Base-by-base conservation (phyloP, 2,797 vertebrate species). In the Halcyon smyrnensis region DNA sequence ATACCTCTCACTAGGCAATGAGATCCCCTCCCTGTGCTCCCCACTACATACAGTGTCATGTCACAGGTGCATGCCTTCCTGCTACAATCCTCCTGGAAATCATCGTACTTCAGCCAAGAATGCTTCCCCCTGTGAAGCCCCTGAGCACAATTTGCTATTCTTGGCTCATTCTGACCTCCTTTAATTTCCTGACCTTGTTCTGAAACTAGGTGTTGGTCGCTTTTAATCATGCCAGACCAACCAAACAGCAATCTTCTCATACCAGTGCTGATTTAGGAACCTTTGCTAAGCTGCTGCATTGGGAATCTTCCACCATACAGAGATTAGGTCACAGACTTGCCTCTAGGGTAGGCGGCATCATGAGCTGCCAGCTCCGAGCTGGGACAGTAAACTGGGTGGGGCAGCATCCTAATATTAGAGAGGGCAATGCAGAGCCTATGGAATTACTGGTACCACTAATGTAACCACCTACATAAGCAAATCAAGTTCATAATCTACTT, bases 181-280 rank as follows among this genome's bases (percentile, higher is more conserved):
- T 97, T 96, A 87, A 90, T 83, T 94, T 95, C 60, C 75, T 93
- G 92, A 93, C 90, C 86, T 94, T 96, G 86, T 89, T 95, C 84
- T 96, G 88, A 63, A 96, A 80, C 74, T 76, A 94, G 92, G 84
- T 96, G 93, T 68, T 82, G 78, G 94, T 93, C 91, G 4, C 50
- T 93, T 90, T 87, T 87, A 92, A 95, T 89, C 94, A 94, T 4
- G 2, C 46, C 78, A 95, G 86, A 89, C 59, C 77, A 79, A 94
- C 48, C 70, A 46, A 94, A 79, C 67, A 89, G 86, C 90, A 93
- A 60, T 89, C 89, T 87, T 92, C 71, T 89, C 95, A 93, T 77
- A 64, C 56, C 81, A 69, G 63, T 5, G 60, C 11, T 77, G 84
- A 82, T 87, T 84, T 84, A 89, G 92, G 65, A 95, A 95, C 74